Percentiles rank a stretch among this genome's conserved stretches.
Conservation (phyloP, 2,888 invertebrate genomes). For the Habroteleia sp. region DNA sequence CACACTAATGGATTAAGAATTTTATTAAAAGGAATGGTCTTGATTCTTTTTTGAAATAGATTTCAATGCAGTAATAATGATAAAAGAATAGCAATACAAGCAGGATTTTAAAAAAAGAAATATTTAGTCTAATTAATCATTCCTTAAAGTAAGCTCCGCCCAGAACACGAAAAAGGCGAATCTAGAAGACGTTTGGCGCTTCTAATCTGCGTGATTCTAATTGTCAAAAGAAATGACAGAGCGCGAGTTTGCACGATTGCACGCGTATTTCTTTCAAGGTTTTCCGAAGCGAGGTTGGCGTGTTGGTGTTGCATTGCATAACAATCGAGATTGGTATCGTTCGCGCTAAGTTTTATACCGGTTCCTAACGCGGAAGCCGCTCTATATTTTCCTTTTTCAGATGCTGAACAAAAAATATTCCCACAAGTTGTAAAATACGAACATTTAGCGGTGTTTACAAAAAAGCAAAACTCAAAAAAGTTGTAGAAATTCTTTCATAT, state of each 20-base stretch:
- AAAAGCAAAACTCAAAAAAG: too few species aligned
- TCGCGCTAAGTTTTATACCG: constrained; percentile 65
- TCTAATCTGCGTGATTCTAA: constrained; percentile 56
- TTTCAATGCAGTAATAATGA: background rate
- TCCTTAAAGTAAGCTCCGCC: constrained; percentile 38
- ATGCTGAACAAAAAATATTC: background rate
- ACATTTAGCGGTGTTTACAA: too few species aligned
- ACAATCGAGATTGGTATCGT: constrained; percentile 64
- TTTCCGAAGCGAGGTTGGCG: constrained; percentile 60
- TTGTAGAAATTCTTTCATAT: too few species aligned
- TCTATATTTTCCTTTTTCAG: constrained; percentile 16
- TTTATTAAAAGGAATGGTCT: constrained; percentile 12
- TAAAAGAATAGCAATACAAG: constrained; percentile 22
- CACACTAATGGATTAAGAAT: background rate
- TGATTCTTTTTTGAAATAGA: constrained; percentile 15
- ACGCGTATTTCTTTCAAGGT: constrained; percentile 63
- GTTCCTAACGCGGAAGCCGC: constrained; percentile 66
- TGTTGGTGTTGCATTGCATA: constrained; percentile 66
- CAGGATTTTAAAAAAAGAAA: background rate
- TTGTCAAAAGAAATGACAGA: constrained; percentile 55
- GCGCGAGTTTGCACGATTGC: constrained; percentile 49
- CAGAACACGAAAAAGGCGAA: constrained; percentile 53
- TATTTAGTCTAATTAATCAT: constrained; percentile 30
- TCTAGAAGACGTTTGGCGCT: constrained; percentile 34
- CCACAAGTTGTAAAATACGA: background rate